A percentile compares a stretch with the other conserved stretches of the same genome.
Evolutionary conservation across 2,797 vertebrate species (phyloP).

Genomic region (Anguilla megastoma): DNA sequence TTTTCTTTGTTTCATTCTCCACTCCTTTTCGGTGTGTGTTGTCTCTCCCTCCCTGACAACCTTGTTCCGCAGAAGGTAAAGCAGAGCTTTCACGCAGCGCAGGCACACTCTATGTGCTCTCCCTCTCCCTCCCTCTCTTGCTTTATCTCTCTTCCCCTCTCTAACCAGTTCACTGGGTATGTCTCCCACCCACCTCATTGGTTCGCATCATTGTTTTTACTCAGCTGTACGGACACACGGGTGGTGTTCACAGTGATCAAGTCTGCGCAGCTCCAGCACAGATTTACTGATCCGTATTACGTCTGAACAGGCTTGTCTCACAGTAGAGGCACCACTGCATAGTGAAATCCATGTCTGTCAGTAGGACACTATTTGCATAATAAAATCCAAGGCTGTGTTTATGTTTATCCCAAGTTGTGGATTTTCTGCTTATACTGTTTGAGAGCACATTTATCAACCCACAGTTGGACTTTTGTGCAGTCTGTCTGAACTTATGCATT

Average conservation of each 20-base stretch:
- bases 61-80: conserved; percentile 39
- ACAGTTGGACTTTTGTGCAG: neutral
- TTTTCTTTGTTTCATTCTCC: conserved; percentile 20
- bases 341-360: neutral
- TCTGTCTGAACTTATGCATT: neutral
- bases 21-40: conserved; percentile 25
- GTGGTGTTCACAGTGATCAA: neutral
- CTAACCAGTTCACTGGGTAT: conserved; percentile 9
- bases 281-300: neutral
- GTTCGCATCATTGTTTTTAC: neutral
- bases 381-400: neutral
- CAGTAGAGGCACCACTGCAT: neutral
- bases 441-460: neutral
- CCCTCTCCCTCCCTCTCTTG: neutral
- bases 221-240: neutral
- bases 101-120: conserved; percentile 14
- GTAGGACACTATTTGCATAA: neutral
- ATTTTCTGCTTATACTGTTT: neutral
- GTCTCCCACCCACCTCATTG: conserved; percentile 23
- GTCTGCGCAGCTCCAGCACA: conserved; percentile 1
- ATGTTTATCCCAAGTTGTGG: neutral
- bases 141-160: neutral
- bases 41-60: conserved; percentile 22
- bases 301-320: neutral
- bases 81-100: conserved; percentile 13